A percentile compares a stretch with the other conserved stretches of the same genome.
Conservation (phyloP, 2,888 invertebrate species). For the Lithophane socia region DNA sequence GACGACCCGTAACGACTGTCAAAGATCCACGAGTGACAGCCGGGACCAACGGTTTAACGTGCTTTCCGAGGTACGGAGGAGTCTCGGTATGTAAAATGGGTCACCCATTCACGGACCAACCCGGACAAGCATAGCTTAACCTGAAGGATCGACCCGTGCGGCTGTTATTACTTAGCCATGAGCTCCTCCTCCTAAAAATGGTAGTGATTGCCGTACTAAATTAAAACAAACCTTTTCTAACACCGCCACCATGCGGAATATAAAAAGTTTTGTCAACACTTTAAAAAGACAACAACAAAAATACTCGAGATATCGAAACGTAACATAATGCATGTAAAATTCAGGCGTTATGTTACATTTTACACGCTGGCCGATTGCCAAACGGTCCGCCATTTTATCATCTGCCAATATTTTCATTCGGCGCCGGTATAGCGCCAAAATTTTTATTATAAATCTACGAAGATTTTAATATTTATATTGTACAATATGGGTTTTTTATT, state of each 20-base stretch:
- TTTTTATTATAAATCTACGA: constrained; percentile 47
- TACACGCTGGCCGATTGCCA: constrained; percentile 61
- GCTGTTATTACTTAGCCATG: too few species aligned
- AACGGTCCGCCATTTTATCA: constrained; percentile 53
- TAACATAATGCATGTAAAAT: constrained; percentile 55
- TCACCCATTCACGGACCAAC: too few species aligned
- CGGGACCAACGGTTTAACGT: too few species aligned
- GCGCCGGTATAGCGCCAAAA: constrained; percentile 48
- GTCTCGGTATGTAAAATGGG: too few species aligned
- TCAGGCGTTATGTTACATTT: constrained; percentile 54
- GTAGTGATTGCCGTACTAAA: background rate
- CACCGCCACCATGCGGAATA: background rate
- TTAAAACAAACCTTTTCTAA: background rate
- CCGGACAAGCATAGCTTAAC: too few species aligned
- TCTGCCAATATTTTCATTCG: constrained; percentile 65
- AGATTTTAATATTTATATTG: constrained; percentile 52
- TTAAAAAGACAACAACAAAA: background rate
- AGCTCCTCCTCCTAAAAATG: background rate
- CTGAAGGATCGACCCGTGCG: too few species aligned
- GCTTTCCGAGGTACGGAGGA: too few species aligned
- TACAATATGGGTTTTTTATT: constrained; percentile 19
- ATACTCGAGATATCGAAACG: constrained; percentile 12
- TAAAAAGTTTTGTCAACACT: background rate
- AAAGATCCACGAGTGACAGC: too few species aligned
- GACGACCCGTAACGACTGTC: too few species aligned